phyloP scores from a whole-genome alignment of 2,888 invertebrate genomes.

The Neoascia interrupta region DNA sequence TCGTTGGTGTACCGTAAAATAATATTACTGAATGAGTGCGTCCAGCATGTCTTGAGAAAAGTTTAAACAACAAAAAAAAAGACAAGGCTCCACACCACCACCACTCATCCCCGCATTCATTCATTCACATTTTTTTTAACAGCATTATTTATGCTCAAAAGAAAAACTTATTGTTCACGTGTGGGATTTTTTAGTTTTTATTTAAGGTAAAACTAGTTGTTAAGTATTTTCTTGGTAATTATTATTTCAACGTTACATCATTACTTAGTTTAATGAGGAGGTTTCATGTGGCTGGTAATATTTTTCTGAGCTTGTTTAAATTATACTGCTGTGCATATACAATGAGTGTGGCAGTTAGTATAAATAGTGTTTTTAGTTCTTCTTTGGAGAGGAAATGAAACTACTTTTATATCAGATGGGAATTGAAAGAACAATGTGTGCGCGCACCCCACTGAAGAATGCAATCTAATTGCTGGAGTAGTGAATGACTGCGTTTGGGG shows the following conservation, averaged over 20 bases:
- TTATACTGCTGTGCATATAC: conserved; percentile 20
- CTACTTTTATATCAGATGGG: conserved; percentile 30
- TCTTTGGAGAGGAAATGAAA: conserved; percentile 26
- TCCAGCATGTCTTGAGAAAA: conserved; percentile 51
- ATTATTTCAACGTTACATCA: conserved; percentile 47
- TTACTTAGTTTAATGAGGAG: conserved; percentile 65
- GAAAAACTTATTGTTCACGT: conserved; percentile 17
- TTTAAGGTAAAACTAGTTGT: conserved; percentile 47
- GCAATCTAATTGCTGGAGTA: conserved; percentile 62
- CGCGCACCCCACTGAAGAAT: conserved; percentile 48
- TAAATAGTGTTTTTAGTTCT: conserved; percentile 4
- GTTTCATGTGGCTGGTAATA: conserved; percentile 44
- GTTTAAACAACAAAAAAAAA: background rate
- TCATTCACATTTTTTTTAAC: conserved; percentile 17
- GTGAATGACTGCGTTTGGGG: conserved; percentile 43
- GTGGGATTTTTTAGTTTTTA: conserved; percentile 36
- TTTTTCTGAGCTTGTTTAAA: conserved; percentile 41
- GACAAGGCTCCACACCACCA: too few species aligned
- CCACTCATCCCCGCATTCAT: conserved; percentile 17
- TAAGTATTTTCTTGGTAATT: conserved; percentile 48
- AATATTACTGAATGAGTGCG: conserved; percentile 51
- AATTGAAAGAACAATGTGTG: conserved; percentile 52
- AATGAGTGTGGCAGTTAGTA: background rate
- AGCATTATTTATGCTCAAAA: background rate
- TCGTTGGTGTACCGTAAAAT: conserved; percentile 48